Conservation (phyloP, 2,797 vertebrate species). For the Lindbergichthys nudifrons region DNA sequence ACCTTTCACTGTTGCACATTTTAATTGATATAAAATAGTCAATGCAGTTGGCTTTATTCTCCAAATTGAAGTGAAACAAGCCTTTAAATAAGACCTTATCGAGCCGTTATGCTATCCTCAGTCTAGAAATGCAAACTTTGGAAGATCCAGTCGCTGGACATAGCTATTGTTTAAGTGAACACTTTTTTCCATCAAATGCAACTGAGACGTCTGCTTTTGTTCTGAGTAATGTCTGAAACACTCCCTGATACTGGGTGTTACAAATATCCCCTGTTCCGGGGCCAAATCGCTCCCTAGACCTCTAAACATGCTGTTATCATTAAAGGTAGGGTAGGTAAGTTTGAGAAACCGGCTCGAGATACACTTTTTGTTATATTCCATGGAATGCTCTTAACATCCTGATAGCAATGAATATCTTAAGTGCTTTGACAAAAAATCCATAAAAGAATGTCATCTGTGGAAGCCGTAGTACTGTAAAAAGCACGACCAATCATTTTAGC, state of each 20-base stretch:
- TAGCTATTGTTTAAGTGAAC: slow-evolving; percentile 28
- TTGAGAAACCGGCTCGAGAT: too few species aligned
- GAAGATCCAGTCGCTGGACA: slow-evolving; percentile 14
- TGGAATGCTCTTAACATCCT: too few species aligned
- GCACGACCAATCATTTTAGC: too few species aligned
- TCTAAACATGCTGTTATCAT: neutral
- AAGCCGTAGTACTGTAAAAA: too few species aligned
- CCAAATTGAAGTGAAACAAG: neutral
- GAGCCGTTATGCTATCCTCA: neutral
- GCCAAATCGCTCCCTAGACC: slow-evolving; percentile 9
- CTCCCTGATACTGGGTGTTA: slow-evolving; percentile 15
- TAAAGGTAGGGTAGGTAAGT: too few species aligned
- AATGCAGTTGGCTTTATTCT: neutral
- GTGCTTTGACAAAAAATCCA: too few species aligned
- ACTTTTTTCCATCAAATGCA: slow-evolving; percentile 18
- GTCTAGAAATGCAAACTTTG: slow-evolving; percentile 26
- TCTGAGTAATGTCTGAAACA: slow-evolving; percentile 30
- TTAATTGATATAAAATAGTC: neutral
- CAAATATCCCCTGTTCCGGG: neutral
- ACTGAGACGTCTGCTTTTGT: slow-evolving; percentile 27
- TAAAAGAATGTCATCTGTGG: too few species aligned
- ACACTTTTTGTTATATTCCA: too few species aligned
- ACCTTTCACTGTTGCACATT: neutral
- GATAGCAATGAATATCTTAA: too few species aligned
- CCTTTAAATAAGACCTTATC: neutral